Percentiles rank a stretch among this genome's conserved stretches.
Evolutionary conservation across 2,113 vertebrate genomes (phyloP).

Genomic region (Protobothrops mucrosquamatus): DNA sequence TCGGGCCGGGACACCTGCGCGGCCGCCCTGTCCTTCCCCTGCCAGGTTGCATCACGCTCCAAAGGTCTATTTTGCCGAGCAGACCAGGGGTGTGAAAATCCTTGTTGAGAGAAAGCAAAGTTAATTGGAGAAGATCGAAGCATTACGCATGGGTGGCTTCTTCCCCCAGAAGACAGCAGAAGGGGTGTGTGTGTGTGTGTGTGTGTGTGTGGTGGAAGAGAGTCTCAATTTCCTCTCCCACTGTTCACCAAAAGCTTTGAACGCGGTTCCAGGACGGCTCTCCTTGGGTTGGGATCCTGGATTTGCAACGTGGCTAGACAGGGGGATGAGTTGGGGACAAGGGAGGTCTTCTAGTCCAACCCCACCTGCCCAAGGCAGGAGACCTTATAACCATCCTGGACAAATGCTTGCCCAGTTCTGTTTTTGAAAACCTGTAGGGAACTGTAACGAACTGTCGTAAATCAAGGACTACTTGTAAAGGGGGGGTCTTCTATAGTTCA

Average conservation of each 20-base stretch:
- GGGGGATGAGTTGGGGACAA: too few species aligned
- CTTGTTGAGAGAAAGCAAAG: conserved; percentile 50
- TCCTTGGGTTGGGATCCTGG: too few species aligned
- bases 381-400: too few species aligned
- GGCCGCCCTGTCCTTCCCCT: conserved; percentile 48
- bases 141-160: conserved; percentile 50
- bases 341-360: too few species aligned
- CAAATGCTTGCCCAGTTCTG: too few species aligned
- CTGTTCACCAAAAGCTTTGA: background rate
- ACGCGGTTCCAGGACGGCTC: background rate
- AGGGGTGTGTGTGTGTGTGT: background rate
- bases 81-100: conserved; percentile 65
- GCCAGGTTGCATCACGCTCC: conserved; percentile 64
- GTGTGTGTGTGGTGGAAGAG: accelerated
- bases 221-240: background rate
- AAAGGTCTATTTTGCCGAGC: conserved; percentile 57
- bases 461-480: too few species aligned
- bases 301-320: too few species aligned
- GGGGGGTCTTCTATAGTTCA: too few species aligned
- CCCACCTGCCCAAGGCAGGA: too few species aligned
- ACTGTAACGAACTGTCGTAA: too few species aligned
- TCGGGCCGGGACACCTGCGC: conserved; percentile 31
- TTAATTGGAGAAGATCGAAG: conserved; percentile 64
- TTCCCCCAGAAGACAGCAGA: background rate
- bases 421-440: too few species aligned